Conservation (phyloP, 2,888 invertebrate genomes). For the Troilus luridus region DNA sequence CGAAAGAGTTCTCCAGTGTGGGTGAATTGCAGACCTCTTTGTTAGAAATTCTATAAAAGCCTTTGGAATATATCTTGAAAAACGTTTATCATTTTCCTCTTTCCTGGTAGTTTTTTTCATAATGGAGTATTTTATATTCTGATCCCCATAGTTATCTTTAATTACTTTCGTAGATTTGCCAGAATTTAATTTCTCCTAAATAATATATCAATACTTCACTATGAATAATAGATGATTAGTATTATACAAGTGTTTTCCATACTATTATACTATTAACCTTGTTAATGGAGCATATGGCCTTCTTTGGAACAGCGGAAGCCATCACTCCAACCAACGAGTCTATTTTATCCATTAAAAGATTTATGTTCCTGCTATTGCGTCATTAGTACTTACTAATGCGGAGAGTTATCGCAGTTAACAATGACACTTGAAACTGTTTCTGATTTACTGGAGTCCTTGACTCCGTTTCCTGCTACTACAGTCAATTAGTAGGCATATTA, state of each 20-base stretch:
- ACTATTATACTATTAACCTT: not conserved
- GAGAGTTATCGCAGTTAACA: not conserved
- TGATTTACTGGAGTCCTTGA: not conserved
- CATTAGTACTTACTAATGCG: not conserved
- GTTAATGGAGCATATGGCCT: not conserved
- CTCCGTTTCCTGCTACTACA: not conserved
- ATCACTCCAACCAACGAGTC: not conserved
- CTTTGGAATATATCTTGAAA: too few species aligned
- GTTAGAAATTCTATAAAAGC: too few species aligned
- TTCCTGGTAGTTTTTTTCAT: too few species aligned
- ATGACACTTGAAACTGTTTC: constrained; percentile 23
- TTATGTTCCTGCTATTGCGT: not conserved
- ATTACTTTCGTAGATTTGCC: too few species aligned
- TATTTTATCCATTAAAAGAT: not conserved
- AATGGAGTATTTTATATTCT: too few species aligned
- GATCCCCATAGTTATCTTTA: too few species aligned
- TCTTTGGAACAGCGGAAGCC: not conserved
- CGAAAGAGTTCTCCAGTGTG: too few species aligned
- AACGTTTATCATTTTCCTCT: too few species aligned
- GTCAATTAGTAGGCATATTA: not conserved
- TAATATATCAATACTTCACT: too few species aligned
- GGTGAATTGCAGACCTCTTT: too few species aligned
- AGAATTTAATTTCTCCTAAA: too few species aligned
- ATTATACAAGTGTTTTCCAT: not conserved
- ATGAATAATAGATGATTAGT: too few species aligned